Percentiles rank a stretch among this genome's conserved stretches.
Conservation (phyloP, 2,797 vertebrate genomes). For the Muraenolepis orangiensis region DNA sequence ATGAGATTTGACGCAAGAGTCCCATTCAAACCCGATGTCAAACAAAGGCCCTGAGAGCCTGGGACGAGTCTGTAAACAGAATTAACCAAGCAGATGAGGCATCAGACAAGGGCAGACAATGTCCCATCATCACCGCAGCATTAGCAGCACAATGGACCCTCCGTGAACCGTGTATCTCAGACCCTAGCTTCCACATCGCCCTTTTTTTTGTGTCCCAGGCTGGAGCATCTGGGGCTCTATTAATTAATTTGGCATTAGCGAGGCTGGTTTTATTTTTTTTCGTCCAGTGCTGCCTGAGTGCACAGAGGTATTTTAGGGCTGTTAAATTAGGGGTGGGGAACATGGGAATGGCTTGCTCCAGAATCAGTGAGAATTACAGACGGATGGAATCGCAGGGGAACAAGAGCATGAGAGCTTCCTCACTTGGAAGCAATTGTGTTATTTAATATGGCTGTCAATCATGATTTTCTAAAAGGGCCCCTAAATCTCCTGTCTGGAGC, state of each 20-base stretch:
- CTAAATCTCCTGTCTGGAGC: conserved; percentile 55
- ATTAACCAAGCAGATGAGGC: conserved; percentile 55
- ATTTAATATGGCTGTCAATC: conserved; percentile 76
- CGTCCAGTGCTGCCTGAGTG: conserved; percentile 44
- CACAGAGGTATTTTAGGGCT: conserved; percentile 61
- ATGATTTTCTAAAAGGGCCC: conserved; percentile 52
- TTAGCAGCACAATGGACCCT: conserved; percentile 56
- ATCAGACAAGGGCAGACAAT: conserved; percentile 39
- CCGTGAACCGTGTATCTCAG: conserved; percentile 56
- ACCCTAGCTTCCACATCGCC: conserved; percentile 40
- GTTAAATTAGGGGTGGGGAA: conserved; percentile 64
- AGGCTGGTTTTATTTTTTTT: conserved; percentile 45
- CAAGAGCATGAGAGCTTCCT: conserved; percentile 24
- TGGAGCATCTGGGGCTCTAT: conserved; percentile 72
- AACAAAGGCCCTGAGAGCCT: conserved; percentile 31
- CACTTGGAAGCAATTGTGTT: conserved; percentile 59
- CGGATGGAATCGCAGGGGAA: conserved; percentile 47
- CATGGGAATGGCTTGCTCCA: conserved; percentile 52
- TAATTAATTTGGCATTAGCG: conserved; percentile 80
- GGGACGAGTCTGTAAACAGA: conserved; percentile 46
- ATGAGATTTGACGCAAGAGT: background rate
- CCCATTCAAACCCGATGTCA: conserved; percentile 20
- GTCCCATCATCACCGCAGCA: conserved; percentile 53
- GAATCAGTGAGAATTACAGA: conserved; percentile 66
- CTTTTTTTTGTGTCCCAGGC: conserved; percentile 36